These are phyloP conservation scores for Pristis pectinata DNA, from an alignment of 2,797 vertebrate species.

Conservation along the genomic window DNA sequence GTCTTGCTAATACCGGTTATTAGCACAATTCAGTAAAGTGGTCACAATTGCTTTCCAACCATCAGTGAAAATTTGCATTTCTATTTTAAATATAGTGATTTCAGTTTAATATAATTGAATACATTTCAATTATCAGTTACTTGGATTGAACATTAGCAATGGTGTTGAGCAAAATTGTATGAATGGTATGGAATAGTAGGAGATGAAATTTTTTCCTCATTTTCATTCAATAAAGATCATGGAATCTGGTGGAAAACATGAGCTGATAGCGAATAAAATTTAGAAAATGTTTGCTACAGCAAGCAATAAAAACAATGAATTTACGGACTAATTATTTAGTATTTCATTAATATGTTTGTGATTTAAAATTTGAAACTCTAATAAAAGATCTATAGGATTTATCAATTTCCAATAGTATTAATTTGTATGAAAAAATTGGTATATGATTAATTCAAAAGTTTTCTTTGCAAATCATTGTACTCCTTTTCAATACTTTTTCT, in stretches of 20 bases:
- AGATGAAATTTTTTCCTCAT: neutral
- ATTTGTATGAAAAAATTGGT: neutral
- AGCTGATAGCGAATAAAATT: neutral
- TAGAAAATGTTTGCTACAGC: neutral
- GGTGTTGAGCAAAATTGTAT: neutral
- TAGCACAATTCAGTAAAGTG: neutral
- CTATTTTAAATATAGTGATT: conserved; percentile 14
- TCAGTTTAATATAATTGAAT: conserved; percentile 27
- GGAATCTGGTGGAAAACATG: neutral
- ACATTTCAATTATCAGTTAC: conserved; percentile 28
- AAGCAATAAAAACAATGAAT: neutral
- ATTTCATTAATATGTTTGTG: neutral
- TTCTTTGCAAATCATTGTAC: neutral
- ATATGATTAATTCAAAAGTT: neutral
- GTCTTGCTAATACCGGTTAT: neutral
- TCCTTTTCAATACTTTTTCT: neutral
- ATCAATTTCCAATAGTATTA: neutral
- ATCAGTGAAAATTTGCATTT: neutral
- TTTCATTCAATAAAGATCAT: neutral
- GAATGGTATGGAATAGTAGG: neutral
- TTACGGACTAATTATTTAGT: neutral
- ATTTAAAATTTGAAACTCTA: neutral
- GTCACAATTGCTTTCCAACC: neutral
- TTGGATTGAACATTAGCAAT: neutral
- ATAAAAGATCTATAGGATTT: neutral